Evolutionary conservation across 2,797 vertebrate species (phyloP), one percentile per base, ranked within the genome.

Genomic region (Acrocephalus scirpaceus): DNA sequence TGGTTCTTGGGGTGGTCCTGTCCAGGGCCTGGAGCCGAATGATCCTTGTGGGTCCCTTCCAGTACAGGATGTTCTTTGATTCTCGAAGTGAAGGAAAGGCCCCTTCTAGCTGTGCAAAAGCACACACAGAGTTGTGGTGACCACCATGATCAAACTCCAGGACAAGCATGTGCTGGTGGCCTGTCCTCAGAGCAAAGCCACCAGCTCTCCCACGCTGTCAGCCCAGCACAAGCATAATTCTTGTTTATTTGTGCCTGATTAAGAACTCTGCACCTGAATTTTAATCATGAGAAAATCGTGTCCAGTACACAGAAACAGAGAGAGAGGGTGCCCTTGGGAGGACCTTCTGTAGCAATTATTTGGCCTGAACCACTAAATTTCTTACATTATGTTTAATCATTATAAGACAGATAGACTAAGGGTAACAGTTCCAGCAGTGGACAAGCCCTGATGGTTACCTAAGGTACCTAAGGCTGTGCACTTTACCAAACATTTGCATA

Each of bases 341-440:
- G 77, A 82, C 45, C 53, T 92, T 83, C 67, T 36, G 56, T 79
- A 87, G 60, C 78, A 95, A 93, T 78, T 89, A 86, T 92, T 91
- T 95, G 61, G 64, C 62, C 34, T 61, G 66, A 86, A 66, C 65
- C 87, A 54, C 76, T 45, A 73, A 30, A 86, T 85, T 86, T 47
- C 78, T 94, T 64, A 54, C 72, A 85, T 95, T 94, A 75, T 65
- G 69, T 90, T 86, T 95, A 93, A 96, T 95, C 91, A 94, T 94
- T 96, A 70, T 62, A 70, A 65, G 75, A 83, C 62, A 94, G 64
- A 14, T 16, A 42, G 47, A 51, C 27, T 51, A 44, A 78, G 50
- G 50, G 76, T 77, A 89, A 87, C 56, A 60, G 89, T 85, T 84
- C 38, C 75, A 71, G 38, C 26, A 62, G 51, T 10, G 70, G 74